phyloP scores from a whole-genome alignment of 2,113 vertebrate species.

The Abramis brama region DNA sequence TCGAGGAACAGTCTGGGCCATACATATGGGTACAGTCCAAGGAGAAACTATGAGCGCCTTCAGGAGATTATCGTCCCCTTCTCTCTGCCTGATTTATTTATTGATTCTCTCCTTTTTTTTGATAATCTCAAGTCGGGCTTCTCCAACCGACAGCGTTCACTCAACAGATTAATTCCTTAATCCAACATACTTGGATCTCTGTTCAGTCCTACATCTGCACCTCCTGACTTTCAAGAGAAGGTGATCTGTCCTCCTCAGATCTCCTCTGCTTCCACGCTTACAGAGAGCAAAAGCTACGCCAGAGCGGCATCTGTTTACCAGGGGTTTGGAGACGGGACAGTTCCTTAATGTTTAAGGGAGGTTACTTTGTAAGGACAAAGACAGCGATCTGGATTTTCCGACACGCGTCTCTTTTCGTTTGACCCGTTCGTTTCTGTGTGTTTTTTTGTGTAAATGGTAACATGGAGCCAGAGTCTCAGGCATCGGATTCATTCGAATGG shows the following conservation, averaged over 20 bases:
- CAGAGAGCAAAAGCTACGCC: conserved; percentile 61
- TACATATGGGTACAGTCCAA: conserved; percentile 97
- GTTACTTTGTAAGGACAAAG: conserved; percentile 75
- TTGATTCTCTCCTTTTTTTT: conserved; percentile 48
- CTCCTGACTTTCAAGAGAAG: conserved; percentile 65
- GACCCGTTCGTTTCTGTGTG: conserved; percentile 70
- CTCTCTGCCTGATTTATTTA: conserved; percentile 51
- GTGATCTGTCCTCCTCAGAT: conserved; percentile 65
- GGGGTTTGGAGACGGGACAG: conserved; percentile 80
- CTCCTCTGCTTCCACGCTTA: conserved; percentile 68
- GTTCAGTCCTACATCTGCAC: conserved; percentile 35
- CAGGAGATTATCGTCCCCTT: conserved; percentile 9
- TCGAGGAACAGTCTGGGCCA: conserved; percentile 95
- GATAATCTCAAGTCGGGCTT: conserved; percentile 62
- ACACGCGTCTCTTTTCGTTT: conserved; percentile 64
- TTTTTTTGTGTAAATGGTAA: conserved; percentile 59
- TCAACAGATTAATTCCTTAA: conserved; percentile 41
- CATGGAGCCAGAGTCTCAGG: conserved; percentile 61
- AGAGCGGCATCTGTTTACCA: conserved; percentile 80
- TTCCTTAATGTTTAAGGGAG: conserved; percentile 98
- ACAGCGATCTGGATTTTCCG: conserved; percentile 65
- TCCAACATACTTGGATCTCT: conserved; percentile 22
- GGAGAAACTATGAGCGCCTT: conserved; percentile 91
- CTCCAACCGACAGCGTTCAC: conserved; percentile 56
- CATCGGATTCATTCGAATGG: conserved; percentile 69